A percentile compares a stretch with the other conserved stretches of the same genome.
Conservation (phyloP, 2,797 vertebrate species). For the Takifugu rubripes region DNA sequence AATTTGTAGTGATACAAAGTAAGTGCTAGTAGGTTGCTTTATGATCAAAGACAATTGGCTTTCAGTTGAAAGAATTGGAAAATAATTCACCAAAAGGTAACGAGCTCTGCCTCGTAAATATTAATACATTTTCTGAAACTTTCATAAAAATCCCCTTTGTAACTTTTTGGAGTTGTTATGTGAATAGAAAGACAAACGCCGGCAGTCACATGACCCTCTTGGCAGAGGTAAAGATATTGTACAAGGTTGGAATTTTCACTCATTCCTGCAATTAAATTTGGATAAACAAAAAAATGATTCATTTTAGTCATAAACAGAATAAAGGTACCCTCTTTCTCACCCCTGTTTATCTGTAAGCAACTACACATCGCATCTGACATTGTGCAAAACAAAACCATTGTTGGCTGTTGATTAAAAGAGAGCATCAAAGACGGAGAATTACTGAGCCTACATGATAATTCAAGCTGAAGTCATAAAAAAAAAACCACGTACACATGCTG, state of each 20-base stretch:
- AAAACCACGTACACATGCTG: conserved; percentile 10
- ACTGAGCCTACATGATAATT: conserved; percentile 63
- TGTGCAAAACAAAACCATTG: conserved; percentile 36
- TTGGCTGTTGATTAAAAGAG: conserved; percentile 46
- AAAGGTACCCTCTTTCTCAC: conserved; percentile 1
- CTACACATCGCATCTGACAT: conserved; percentile 47
- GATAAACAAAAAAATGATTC: too few species aligned
- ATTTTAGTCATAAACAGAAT: conserved; percentile 3
- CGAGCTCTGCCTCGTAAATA: too few species aligned
- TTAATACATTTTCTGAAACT: too few species aligned
- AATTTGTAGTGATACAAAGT: too few species aligned
- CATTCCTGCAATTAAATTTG: too few species aligned
- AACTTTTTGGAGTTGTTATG: not conserved
- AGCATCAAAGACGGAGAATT: conserved; percentile 48
- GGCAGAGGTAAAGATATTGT: too few species aligned
- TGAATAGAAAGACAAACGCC: not conserved
- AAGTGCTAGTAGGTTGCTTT: too few species aligned
- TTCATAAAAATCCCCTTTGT: not conserved
- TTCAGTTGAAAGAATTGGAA: too few species aligned
- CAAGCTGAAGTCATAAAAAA: conserved; percentile 48
- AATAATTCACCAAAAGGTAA: too few species aligned
- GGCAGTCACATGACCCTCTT: too few species aligned
- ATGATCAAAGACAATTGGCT: too few species aligned
- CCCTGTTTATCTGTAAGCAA: conserved; percentile 30
- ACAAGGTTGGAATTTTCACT: too few species aligned